Base-by-base conservation (phyloP, 2,797 vertebrate genomes). In the Thaleichthys pacificus region DNA sequence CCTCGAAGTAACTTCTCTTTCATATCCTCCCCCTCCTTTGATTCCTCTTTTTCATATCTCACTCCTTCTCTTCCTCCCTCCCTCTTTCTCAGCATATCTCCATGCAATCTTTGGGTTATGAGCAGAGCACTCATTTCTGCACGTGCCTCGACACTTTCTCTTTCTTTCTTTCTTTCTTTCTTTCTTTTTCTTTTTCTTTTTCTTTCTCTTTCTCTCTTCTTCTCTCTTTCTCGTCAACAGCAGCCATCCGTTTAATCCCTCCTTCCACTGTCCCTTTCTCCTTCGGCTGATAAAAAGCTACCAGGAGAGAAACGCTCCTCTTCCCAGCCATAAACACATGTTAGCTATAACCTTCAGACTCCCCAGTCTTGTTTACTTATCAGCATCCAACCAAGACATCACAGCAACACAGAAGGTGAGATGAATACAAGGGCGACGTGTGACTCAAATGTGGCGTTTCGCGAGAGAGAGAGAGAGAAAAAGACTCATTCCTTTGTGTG, bases 1-100 rank as follows among this genome's bases (percentile, higher is more conserved):
- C 54, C 56, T 81, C 62, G 79, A 66, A 76, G 75, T 78, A 81
- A 83, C 62, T 72, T 76, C 15, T 72, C 75, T 81, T 72, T 81
- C 61, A 77, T 85, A 80, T 77, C 66, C 66, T 74, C 71, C 74
- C 77, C 69, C 42, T 72, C 74, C 68, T 70, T 67, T 71, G 78
- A 68, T 78, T 26, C 14, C 4, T 68, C 24, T 62, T 54, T 26
- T n/a, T 49, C 30, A 4, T 7, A 14, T 42, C 8, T 24, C 30
- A 24, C 69, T 65, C 70, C 28, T 3, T 58, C 68, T 28, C 69
- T 65, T 69, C 28, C 22, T 66, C 28, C 26, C 19, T 77, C 61
- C 60, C 42, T 66, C 30, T 71, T 26, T 62, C n/a, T 65, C 47
- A 69, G 47, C 35, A 72, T 64, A 70, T 69, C 77, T 66, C 26